phyloP scores from a whole-genome alignment of 2,797 vertebrate species.

The Lemur catta region DNA sequence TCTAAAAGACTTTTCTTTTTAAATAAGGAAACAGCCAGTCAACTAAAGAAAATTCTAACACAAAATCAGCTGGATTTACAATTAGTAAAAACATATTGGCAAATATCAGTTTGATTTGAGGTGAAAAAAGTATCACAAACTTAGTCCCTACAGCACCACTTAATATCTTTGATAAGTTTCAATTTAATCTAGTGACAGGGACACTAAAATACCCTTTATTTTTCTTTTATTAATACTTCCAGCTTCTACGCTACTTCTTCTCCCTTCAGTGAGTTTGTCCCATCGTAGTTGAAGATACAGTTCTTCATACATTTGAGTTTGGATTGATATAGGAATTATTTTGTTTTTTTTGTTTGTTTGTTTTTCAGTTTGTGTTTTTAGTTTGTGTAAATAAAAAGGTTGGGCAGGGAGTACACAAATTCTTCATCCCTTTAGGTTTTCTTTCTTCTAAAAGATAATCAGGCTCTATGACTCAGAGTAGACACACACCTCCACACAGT shows the following conservation, averaged over 20 bases:
- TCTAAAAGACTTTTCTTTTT: not conserved
- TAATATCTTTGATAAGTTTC: not conserved
- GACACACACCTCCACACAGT: not conserved
- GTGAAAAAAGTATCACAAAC: not conserved
- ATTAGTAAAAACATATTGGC: not conserved
- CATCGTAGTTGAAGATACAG: not conserved
- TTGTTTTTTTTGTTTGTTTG: no score
- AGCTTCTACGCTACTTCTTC: not conserved
- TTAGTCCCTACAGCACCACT: not conserved
- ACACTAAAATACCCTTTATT: not conserved
- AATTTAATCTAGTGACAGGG: not conserved
- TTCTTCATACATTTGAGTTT: not conserved
- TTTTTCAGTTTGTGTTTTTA: not conserved
- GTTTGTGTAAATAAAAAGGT: not conserved
- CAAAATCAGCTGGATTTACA: not conserved
- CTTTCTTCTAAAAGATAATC: not conserved
- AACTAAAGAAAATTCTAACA: not conserved
- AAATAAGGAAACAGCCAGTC: not conserved
- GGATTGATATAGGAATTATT: not conserved
- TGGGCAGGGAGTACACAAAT: not conserved
- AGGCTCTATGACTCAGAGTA: not conserved
- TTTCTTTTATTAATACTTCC: not conserved
- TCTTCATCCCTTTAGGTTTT: not conserved
- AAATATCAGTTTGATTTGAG: not conserved
- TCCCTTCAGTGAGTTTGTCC: not conserved